Base-by-base conservation (phyloP, 2,113 vertebrate genomes). In the Cathartes aura region DNA sequence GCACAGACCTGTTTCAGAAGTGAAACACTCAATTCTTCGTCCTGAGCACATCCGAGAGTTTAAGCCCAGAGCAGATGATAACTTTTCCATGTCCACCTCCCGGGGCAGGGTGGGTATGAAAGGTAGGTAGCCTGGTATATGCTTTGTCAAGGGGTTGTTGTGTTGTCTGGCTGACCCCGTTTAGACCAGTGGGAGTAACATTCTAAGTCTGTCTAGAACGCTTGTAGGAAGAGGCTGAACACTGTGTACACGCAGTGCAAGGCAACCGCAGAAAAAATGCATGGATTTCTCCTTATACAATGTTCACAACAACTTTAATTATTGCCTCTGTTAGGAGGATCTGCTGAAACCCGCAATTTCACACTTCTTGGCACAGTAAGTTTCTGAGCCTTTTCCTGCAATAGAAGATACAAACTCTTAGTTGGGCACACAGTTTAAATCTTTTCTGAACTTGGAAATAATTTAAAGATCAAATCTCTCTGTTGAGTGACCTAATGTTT, bases 401-500 rank as follows among this genome's bases (percentile, higher is more conserved):
- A 24, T 3, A 81, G 55, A 86, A 90, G 34, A 81, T 52, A 73
- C 9, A 84, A 92, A 78, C 38, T 71, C 62, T 40, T 90, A 36
- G 79, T 22, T 36, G 13, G 42, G 20, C 50, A 92, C 18, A 60
- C 2, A 78, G 58, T 63, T 89, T 50, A 80, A 90, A 78, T 89
- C 50, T 84, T 88, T 89, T 76, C 55, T 79, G 76, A 75, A 82
- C 59, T 84, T 71, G 23, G 67, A 91, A 94, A 72, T 89, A 0
- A 23, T 85, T 93, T 85, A 6, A 94, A 78, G 56, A 93, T 50
- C 43, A 82, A 82, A 89, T 94, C 45, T 93, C 34, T 94, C 84
- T 75, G 47, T 58, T 78, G 53, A 75, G n/a, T 59, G 85, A 90
- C 63, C 43, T 43, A 43, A 48, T 70, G 32, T 71, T 72, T 93